Evolutionary conservation across 2,888 invertebrate genomes (phyloP), one percentile per base, ranked within the genome.

Genomic region (Chymomyza amoena): DNA sequence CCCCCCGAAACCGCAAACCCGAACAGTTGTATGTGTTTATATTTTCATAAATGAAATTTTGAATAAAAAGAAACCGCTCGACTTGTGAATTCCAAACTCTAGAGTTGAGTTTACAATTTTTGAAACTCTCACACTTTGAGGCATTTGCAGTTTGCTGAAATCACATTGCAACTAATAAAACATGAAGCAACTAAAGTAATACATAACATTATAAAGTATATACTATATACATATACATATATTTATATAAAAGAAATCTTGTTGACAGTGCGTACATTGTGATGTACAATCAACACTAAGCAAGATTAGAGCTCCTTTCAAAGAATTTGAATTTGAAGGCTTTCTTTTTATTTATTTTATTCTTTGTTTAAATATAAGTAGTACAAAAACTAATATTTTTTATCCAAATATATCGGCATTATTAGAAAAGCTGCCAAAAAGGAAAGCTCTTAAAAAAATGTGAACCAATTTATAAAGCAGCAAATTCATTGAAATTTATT

Each of bases 311-410:
- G 13, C 13, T 13, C 13, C 39, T 45, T 45, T 32, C 9, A 45
- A 45, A 45, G 39, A 39, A 45, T 36, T 1, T 36, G 1, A 7
- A 36, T 9, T 36, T 36, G 39, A 10, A 13, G 13, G 10, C 57
- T 66, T 66, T 71, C 66, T 65, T 77, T 73, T 60, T 72, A 72
- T 77, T 69, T 77, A 75, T 73, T 77, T 68, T 69, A 65, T 67
- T 70, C 63, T 61, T 75, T 54, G 54, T 54, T 54, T 18, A 57
- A 20, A 25, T 20, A 3, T 45, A 13, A 32, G 32, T 32, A 32
- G 32, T 32, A 32, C 7, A 32, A 32, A 45, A 45, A 10, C 6
- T 45, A 45, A 13, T 10, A 13, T 45, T 13, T 45, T 45, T 45
- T 13, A 1, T 45, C 39, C 3, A n/a, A n/a, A 45, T 45, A 36